These are phyloP conservation scores for Falcunculus frontatus DNA, from an alignment of 2,113 vertebrate genomes.

Conservation along the genomic window DNA sequence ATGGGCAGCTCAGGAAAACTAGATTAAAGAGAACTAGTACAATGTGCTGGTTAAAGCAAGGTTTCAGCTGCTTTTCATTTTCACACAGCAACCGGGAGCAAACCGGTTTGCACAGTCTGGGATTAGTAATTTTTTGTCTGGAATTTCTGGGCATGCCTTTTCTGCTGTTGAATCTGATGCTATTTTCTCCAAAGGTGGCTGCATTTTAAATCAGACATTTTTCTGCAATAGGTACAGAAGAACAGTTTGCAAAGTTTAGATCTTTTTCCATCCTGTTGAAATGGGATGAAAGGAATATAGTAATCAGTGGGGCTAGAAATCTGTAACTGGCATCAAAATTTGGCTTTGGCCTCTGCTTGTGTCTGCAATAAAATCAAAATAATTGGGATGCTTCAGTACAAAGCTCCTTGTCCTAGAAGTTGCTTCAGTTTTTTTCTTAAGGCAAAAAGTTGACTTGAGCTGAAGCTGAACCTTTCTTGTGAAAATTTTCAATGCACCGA, in stretches of 20 bases:
- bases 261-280: neutral
- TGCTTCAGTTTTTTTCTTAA: neutral
- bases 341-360: neutral
- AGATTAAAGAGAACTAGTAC: neutral
- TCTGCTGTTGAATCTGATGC: neutral
- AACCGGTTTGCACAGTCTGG: neutral
- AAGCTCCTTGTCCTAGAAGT: neutral
- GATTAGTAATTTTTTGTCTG: neutral
- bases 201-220: neutral
- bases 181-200: neutral
- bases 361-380: neutral
- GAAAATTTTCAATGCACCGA: neutral
- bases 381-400: rapidly evolving
- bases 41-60: neutral
- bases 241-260: neutral
- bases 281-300: neutral
- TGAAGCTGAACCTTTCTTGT: neutral
- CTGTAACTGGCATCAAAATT: neutral
- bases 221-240: neutral
- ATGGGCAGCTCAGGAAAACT: neutral
- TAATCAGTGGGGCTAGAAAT: neutral
- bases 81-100: neutral
- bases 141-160: neutral
- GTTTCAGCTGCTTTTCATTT: neutral
- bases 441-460: neutral